A percentile compares a stretch with the other conserved stretches of the same genome.
Conservation (phyloP, 2,888 invertebrate genomes). For the Drosophila rellima region DNA sequence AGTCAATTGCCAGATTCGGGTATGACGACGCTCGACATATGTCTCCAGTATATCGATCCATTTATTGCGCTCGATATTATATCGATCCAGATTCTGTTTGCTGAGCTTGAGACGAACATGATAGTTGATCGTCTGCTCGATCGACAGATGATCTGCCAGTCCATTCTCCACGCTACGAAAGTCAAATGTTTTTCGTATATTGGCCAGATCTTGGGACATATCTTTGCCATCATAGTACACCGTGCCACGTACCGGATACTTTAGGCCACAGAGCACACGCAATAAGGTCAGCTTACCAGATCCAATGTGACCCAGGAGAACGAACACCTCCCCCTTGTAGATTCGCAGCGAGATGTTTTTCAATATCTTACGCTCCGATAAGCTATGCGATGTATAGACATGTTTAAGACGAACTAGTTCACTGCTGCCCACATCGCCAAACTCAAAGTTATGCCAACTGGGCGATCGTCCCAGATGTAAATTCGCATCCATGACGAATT, state of each 20-base stretch:
- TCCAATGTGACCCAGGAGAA: conserved; percentile 91
- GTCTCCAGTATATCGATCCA: conserved; percentile 89
- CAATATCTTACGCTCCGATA: conserved; percentile 50
- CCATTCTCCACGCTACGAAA: conserved; percentile 93
- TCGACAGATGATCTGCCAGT: conserved; percentile 91
- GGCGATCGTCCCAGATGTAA: conserved; percentile 41
- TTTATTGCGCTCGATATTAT: conserved; percentile 87
- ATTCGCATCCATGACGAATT: neutral
- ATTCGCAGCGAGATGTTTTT: conserved; percentile 74
- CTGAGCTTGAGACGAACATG: conserved; percentile 89
- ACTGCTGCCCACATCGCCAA: conserved; percentile 61
- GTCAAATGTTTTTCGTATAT: conserved; percentile 88
- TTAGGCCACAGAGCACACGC: conserved; percentile 93
- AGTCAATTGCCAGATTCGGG: conserved; percentile 87
- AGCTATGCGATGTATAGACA: conserved; percentile 56
- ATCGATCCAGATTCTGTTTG: conserved; percentile 80
- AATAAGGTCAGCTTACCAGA: conserved; percentile 97
- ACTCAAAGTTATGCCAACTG: conserved; percentile 73
- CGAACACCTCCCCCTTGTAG: conserved; percentile 85
- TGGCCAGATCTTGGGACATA: conserved; percentile 87
- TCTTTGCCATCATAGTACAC: conserved; percentile 82
- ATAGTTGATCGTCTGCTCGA: conserved; percentile 92
- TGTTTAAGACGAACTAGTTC: conserved; percentile 62
- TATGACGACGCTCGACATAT: conserved; percentile 87
- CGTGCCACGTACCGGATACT: conserved; percentile 86